Conservation (phyloP, 2,113 vertebrate genomes). For the Ochotona curzoniae region DNA sequence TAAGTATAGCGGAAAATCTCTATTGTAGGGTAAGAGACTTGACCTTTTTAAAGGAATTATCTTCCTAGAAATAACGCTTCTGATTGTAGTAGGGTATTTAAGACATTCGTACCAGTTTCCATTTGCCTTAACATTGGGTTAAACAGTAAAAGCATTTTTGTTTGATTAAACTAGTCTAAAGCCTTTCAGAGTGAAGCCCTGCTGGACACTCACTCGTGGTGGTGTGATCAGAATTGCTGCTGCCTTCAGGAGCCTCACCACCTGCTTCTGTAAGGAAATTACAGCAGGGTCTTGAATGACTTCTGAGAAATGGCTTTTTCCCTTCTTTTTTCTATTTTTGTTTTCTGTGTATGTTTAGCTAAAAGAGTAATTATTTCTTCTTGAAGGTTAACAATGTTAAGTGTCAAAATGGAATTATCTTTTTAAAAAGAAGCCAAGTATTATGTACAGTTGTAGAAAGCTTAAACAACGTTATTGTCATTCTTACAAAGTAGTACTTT, state of each 20-base stretch:
- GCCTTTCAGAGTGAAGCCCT: not conserved
- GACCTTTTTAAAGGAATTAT: conserved; percentile 15
- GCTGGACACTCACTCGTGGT: not conserved
- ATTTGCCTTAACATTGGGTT: conserved; percentile 65
- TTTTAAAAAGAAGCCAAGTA: conserved; percentile 36
- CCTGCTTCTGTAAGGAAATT: not conserved
- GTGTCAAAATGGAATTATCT: conserved; percentile 33
- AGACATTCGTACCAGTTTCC: not conserved
- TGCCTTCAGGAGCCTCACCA: not conserved
- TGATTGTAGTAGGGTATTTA: not conserved
- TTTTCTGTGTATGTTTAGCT: conserved; percentile 32
- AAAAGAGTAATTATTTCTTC: not conserved
- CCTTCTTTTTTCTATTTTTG: not conserved
- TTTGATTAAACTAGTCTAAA: not conserved
- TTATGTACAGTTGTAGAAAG: not conserved
- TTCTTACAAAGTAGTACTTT: not conserved
- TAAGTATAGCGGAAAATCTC: not conserved
- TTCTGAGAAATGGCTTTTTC: not conserved
- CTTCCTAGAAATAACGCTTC: conserved; percentile 46
- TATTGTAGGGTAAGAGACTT: conserved; percentile 8
- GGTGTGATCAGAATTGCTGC: not conserved
- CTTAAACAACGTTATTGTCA: not conserved
- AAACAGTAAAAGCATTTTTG: conserved; percentile 45
- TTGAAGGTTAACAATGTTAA: not conserved
- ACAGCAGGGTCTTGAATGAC: not conserved